These are phyloP conservation scores for Pogonus chalceus DNA, from an alignment of 1,140 invertebrate species.

Conservation along the genomic window DNA sequence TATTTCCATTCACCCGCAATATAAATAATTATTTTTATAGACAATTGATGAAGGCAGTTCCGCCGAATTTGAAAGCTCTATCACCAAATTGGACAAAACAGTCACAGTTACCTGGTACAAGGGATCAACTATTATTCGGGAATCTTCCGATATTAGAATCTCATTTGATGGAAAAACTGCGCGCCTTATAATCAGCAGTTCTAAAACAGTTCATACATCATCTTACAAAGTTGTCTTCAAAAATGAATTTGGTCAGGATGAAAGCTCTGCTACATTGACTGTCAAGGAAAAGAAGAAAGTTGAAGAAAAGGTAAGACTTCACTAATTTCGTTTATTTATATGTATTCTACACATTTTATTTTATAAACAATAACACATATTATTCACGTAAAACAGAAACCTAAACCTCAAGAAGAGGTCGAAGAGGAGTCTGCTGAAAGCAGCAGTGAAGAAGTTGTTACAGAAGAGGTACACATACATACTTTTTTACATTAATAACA, in stretches of 20 bases:
- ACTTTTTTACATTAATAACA: slow-evolving; percentile 9
- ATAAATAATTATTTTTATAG: slow-evolving; percentile 34
- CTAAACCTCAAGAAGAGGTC: slow-evolving; percentile 20
- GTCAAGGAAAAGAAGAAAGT: slow-evolving; percentile 45
- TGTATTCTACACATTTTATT: background rate
- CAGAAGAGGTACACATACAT: slow-evolving; percentile 13
- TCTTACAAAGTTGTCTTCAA: slow-evolving; percentile 69
- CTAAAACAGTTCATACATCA: slow-evolving; percentile 58
- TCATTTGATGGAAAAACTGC: slow-evolving; percentile 74
- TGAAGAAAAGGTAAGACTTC: slow-evolving; percentile 19
- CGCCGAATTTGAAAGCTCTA: slow-evolving; percentile 62
- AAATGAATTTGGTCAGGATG: slow-evolving; percentile 75
- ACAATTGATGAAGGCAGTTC: slow-evolving; percentile 65
- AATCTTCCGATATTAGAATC: slow-evolving; percentile 56
- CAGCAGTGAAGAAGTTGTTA: slow-evolving; percentile 14
- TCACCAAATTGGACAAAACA: slow-evolving; percentile 63
- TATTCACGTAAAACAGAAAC: slow-evolving; percentile 29
- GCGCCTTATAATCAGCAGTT: slow-evolving; percentile 58
- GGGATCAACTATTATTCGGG: slow-evolving; percentile 61
- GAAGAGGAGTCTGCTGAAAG: slow-evolving; percentile 22
- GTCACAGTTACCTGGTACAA: slow-evolving; percentile 80
- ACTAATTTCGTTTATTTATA: background rate
- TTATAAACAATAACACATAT: background rate
- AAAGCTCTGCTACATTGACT: slow-evolving; percentile 64
- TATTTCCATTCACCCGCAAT: background rate